Conservation (phyloP, 2,888 invertebrate species). For the Leptinotarsa juncta region DNA sequence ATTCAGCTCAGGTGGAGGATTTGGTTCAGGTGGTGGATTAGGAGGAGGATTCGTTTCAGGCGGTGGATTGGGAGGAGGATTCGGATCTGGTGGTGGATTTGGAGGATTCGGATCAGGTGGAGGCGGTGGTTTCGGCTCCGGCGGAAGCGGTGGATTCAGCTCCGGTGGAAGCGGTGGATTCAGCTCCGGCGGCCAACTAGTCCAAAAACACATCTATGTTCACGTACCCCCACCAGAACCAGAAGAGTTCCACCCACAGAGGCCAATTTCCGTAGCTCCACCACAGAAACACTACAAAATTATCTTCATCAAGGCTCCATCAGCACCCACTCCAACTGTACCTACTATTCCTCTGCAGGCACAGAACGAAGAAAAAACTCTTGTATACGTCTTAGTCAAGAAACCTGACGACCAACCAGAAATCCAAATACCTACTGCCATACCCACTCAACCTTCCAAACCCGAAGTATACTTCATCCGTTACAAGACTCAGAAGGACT, state of each 20-base stretch:
- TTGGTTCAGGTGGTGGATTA: not conserved
- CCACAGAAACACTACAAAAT: constrained; percentile 90
- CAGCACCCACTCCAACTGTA: constrained; percentile 76
- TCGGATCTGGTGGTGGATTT: constrained; percentile 13
- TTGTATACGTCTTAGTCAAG: constrained; percentile 90
- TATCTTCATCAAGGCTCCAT: constrained; percentile 81
- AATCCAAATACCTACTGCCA: constrained; percentile 79
- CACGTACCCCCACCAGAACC: constrained; percentile 87
- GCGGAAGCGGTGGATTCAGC: constrained; percentile 58
- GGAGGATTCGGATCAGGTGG: constrained; percentile 61
- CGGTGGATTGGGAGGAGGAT: constrained; percentile 35
- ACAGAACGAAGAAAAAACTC: constrained; percentile 87
- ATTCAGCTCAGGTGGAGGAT: not conserved
- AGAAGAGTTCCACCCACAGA: constrained; percentile 72
- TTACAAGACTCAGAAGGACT: constrained; percentile 78
- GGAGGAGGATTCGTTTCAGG: constrained; percentile 43
- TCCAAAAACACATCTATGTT: constrained; percentile 88
- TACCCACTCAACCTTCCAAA: constrained; percentile 86
- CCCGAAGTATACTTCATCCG: constrained; percentile 93
- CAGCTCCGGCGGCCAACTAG: constrained; percentile 63
- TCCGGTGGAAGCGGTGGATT: constrained; percentile 53
- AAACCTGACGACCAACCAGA: constrained; percentile 87
- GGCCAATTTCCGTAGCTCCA: constrained; percentile 75
- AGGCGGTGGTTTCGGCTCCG: constrained; percentile 57
- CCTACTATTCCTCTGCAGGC: constrained; percentile 82